Evolutionary conservation across 2,113 vertebrate species (phyloP).

Genomic region (Narcine bancroftii): DNA sequence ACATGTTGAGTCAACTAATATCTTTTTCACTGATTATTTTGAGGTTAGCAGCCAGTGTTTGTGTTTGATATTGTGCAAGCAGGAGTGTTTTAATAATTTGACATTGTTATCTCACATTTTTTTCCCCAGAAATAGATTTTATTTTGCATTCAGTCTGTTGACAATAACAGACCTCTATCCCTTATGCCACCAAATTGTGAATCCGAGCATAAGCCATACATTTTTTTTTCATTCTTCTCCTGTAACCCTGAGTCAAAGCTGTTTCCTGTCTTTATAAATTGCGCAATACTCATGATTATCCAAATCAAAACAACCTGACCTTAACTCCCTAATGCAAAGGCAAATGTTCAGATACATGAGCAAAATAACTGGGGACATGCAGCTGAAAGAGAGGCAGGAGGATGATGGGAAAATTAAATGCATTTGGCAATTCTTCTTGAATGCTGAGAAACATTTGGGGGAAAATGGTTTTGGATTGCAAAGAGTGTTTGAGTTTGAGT

Average conservation of each 20-base stretch:
- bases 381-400: background rate
- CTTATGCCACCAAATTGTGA: background rate
- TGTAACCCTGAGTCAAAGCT: slow-evolving; percentile 3
- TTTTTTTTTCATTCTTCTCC: background rate
- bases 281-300: background rate
- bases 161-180: background rate
- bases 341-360: background rate
- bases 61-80: background rate
- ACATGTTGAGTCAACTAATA: background rate
- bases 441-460: background rate
- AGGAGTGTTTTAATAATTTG: background rate
- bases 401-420: slow-evolving; percentile 10
- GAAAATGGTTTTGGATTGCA: background rate
- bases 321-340: background rate
- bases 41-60: background rate
- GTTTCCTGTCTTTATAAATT: slow-evolving; percentile 13
- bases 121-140: background rate
- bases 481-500: background rate
- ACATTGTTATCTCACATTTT: background rate
- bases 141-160: background rate
- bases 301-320: slow-evolving; percentile 29
- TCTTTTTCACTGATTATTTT: slow-evolving; percentile 3
- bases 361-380: background rate
- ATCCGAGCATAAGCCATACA: background rate
- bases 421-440: background rate